Evolutionary conservation across 2,888 invertebrate species (phyloP).

Genomic region (Drosophila leonis): DNA sequence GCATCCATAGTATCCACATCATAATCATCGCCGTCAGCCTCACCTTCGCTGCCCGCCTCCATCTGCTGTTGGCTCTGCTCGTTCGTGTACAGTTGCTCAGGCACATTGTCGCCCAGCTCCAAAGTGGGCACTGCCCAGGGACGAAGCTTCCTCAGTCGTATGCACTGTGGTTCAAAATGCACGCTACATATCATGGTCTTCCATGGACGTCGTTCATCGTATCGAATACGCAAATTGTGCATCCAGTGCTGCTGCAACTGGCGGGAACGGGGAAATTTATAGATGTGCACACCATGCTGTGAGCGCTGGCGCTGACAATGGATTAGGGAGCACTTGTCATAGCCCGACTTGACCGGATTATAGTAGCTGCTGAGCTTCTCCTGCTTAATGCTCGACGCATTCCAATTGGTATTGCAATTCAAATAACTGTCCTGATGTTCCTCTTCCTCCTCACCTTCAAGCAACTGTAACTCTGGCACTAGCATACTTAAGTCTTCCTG

Average conservation of each 20-base stretch:
- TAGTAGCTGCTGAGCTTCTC: constrained; percentile 36
- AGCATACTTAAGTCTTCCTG: constrained; percentile 37
- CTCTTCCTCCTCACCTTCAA: constrained; percentile 35
- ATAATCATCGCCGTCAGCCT: constrained; percentile 42
- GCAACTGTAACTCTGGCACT: constrained; percentile 53
- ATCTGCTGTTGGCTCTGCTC: constrained; percentile 51
- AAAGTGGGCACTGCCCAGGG: constrained; percentile 82
- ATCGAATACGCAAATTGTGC: constrained; percentile 68
- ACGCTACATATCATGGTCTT: constrained; percentile 74
- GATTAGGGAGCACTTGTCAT: constrained; percentile 67
- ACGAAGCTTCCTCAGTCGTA: constrained; percentile 65
- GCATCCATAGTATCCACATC: constrained; percentile 34
- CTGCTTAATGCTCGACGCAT: constrained; percentile 31
- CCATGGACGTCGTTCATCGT: constrained; percentile 71
- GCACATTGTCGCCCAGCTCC: constrained; percentile 73
- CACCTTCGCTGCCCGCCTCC: constrained; percentile 35
- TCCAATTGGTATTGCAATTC: constrained; percentile 24
- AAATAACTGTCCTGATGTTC: constrained; percentile 13
- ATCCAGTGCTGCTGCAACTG: constrained; percentile 67
- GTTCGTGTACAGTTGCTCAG: constrained; percentile 58
- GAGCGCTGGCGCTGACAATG: constrained; percentile 72
- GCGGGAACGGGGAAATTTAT: constrained; percentile 67
- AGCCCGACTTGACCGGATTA: constrained; percentile 72
- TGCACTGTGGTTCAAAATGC: constrained; percentile 67
- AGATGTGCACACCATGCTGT: constrained; percentile 70